Evolutionary conservation across 2,888 invertebrate species (phyloP), one percentile per base, ranked within the genome.

Genomic region (Melitaea athalia): DNA sequence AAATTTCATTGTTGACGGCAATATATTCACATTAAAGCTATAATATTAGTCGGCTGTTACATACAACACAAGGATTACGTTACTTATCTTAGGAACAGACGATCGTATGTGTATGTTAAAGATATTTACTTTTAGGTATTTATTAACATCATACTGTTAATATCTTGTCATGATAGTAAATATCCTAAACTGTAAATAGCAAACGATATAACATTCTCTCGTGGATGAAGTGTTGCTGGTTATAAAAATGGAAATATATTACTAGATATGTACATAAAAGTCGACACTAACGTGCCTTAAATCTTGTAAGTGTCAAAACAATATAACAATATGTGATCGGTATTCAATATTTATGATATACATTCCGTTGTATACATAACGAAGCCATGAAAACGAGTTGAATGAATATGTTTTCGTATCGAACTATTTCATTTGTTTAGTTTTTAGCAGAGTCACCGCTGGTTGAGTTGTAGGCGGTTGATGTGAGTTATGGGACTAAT

Each of bases 361-460:
- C 74, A 76, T 75, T 76, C 75, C 75, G 61, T 70, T 57, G 63
- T 57, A 15, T 57, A 57, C 59, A 59, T 69, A 68, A 70, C 65
- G 59, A 62, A 63, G 63, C 70, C 67, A 63, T 68, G 65, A 63
- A 71, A 74, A 75, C 72, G 63, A 78, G 79, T 83, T 79, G 82
- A 82, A 86, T 84, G 82, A 83, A 85, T 85, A 82, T 73, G 59
- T 70, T 68, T 69, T 79, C 14, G n/a, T 85, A 81, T 81, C 77
- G 79, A 83, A 82, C 81, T 81, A 83, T 85, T 84, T 83, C 77
- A 81, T 77, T 80, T 79, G 79, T 79, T 76, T 78, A 75, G 79
- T 80, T 82, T n/a, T 80, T 81, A 83, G 86, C 85, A 76, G 77
- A 75, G 86, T 88, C 87, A 88, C 80, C 77, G 75, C 50, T 74